Evolutionary conservation across 2,113 vertebrate genomes (phyloP), one percentile per base, ranked within the genome.

Genomic region (Lutjanus erythropterus): DNA sequence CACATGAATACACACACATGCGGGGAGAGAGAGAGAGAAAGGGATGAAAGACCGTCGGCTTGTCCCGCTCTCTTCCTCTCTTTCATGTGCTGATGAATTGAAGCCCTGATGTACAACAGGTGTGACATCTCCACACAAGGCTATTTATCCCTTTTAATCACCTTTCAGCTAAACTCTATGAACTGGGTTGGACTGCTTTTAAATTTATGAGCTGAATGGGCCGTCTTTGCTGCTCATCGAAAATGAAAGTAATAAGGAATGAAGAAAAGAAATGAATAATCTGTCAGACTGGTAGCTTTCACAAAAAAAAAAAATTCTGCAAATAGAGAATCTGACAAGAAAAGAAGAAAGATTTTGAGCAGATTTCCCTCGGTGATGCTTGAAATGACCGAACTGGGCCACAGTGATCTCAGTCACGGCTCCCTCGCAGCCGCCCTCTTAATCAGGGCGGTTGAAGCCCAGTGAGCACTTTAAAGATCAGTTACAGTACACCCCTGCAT

Each of bases 41-140:
- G 15, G 75, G 73, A 89, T 89, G 50, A 91, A 88, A 87, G 80
- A 88, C 35, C 65, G 65, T 65, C 55, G 3, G 77, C 74, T 73
- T 58, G 29, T 81, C 60, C 29, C 44, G 67, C 66, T 56, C 67
- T 78, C 29, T 86, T 18, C 29, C 66, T 71, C 58, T 84, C 83
- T 90, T 89, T 90, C 64, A 90, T 89, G 72, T 83, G 58, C 49
- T 78, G 77, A 90, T 89, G 81, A 89, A 83, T 75, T 87, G 62
- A 79, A 84, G 69, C 58, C 50, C 64, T 83, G 62, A 89, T 86
- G 80, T 75, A 67, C 69, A 83, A 86, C 88, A 91, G 83, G 88
- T 92, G 88, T 83, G 70, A 50, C 64, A 41, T 74, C 62, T 12
- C 21, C 69, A 82, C 66, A 70, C 78, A 53, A 60, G 56, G 67